Conservation (phyloP, 2,113 vertebrate genomes). For the Larimichthys polyactis region DNA sequence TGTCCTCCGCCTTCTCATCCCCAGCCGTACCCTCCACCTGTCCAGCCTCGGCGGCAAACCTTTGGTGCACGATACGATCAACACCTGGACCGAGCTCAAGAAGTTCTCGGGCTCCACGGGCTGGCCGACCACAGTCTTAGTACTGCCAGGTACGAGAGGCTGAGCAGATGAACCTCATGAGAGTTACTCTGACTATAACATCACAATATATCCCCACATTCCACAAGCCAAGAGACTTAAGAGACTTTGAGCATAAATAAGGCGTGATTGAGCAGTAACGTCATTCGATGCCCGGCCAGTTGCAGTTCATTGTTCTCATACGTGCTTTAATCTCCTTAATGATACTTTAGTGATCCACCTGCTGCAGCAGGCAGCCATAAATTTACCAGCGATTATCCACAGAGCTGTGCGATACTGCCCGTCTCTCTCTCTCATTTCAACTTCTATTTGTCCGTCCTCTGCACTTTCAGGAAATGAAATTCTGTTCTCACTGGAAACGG, state of each 20-base stretch:
- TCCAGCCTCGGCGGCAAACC: conserved; percentile 91
- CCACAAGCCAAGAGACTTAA: too few species aligned
- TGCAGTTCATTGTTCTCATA: conserved; percentile 18
- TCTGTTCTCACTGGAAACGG: conserved; percentile 97
- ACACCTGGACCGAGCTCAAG: conserved; percentile 97
- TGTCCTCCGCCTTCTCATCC: conserved; percentile 94
- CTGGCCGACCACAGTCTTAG: conserved; percentile 95
- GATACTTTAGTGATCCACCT: conserved; percentile 26
- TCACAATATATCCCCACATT: neutral
- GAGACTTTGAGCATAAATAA: neutral
- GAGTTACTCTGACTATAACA: neutral
- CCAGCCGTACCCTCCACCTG: conserved; percentile 90
- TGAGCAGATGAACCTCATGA: neutral
- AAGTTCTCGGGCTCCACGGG: conserved; percentile 95
- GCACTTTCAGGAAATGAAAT: conserved; percentile 92
- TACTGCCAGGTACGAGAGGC: conserved; percentile 89
- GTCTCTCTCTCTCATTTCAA: neutral
- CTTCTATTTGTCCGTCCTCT: conserved; percentile 20
- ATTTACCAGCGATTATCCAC: conserved; percentile 12
- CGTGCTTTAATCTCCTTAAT: conserved; percentile 30
- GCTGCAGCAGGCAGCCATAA: conserved; percentile 8
- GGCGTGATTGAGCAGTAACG: too few species aligned
- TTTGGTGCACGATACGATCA: conserved; percentile 93
- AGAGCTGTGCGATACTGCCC: neutral
- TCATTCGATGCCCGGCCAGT: too few species aligned